phyloP scores from a whole-genome alignment of 2,113 vertebrate genomes.

The Daubentonia madagascariensis region DNA sequence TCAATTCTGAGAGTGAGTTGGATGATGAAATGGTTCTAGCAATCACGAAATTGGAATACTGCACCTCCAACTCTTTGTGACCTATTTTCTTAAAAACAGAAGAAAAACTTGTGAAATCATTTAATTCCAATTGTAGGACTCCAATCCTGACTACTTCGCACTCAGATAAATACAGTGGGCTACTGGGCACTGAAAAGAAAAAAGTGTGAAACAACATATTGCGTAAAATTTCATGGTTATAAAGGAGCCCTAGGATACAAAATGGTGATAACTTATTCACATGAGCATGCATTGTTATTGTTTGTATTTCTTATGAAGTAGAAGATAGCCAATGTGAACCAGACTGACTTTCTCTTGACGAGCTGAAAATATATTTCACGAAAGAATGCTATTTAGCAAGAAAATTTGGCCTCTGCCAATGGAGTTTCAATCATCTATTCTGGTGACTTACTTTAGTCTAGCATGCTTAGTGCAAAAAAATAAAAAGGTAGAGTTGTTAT shows the following conservation, averaged over 20 bases:
- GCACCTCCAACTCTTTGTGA: neutral
- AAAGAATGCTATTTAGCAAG: neutral
- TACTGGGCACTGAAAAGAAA: neutral
- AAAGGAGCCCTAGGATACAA: neutral
- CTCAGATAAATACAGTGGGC: neutral
- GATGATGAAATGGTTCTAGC: neutral
- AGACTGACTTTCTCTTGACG: conserved; percentile 26
- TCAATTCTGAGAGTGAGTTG: neutral
- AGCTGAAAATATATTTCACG: conserved; percentile 7
- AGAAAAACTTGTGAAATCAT: neutral
- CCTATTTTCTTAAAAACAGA: conserved; percentile 11
- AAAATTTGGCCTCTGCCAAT: neutral
- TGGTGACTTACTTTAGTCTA: neutral
- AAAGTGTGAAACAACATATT: neutral
- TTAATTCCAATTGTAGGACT: neutral
- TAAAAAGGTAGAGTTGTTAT: neutral
- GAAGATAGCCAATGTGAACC: neutral
- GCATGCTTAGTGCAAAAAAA: neutral
- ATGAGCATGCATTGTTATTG: neutral
- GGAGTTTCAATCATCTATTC: neutral
- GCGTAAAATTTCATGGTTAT: neutral
- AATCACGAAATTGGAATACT: neutral
- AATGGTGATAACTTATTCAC: neutral
- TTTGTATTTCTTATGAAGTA: neutral
- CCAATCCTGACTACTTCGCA: neutral